Percentiles rank a stretch among this genome's conserved stretches.
Evolutionary conservation across 2,797 vertebrate genomes (phyloP).

Genomic region (Melanotaenia maccullochi): DNA sequence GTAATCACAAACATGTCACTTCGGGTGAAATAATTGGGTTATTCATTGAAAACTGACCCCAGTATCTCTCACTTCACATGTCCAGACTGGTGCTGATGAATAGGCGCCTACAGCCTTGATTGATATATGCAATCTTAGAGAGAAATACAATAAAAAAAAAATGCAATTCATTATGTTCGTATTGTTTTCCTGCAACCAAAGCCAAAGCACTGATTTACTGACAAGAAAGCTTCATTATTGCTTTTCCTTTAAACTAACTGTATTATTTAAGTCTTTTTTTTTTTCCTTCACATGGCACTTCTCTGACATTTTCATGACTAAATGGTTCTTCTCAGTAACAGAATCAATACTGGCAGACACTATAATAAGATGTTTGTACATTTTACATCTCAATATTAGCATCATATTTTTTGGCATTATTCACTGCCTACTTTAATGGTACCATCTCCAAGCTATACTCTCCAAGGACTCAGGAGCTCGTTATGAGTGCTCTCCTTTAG

Average conservation of each 20-base stretch:
- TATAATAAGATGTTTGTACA: constrained; percentile 21
- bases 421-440: constrained; percentile 28
- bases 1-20: constrained; percentile 70
- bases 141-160: constrained; percentile 24
- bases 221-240: neutral
- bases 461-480: constrained; percentile 46
- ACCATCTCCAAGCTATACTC: constrained; percentile 28
- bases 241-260: neutral
- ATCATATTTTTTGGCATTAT: constrained; percentile 24
- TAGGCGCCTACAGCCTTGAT: constrained; percentile 28
- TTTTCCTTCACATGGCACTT: constrained; percentile 7
- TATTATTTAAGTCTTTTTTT: neutral
- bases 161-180: constrained; percentile 27
- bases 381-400: constrained; percentile 16
- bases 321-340: constrained; percentile 1
- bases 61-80: constrained; percentile 57
- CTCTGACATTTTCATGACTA: neutral
- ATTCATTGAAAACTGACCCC: constrained; percentile 67
- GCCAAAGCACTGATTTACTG: constrained; percentile 7
- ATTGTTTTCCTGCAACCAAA: constrained; percentile 20
- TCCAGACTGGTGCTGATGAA: constrained; percentile 55
- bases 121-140: constrained; percentile 52
- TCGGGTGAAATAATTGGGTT: constrained; percentile 54
- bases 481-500: constrained; percentile 58
- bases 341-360: constrained; percentile 14